Conservation (phyloP, 2,888 invertebrate species). For the Hoplodrina blanda region DNA sequence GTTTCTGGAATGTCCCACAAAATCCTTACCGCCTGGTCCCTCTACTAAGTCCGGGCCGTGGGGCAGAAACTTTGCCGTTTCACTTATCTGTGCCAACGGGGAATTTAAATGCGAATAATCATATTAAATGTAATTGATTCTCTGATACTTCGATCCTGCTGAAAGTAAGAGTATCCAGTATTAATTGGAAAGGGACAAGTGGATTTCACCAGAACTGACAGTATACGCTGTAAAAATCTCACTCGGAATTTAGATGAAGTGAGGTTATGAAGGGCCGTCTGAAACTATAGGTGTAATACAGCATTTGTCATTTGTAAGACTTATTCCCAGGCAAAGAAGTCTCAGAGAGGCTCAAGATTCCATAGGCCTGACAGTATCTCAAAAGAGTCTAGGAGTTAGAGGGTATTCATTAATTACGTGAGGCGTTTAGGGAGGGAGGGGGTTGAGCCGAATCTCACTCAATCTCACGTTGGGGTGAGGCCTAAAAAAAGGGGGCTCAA, state of each 20-base stretch:
- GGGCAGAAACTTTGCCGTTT: conserved; percentile 66
- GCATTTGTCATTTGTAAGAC: no score
- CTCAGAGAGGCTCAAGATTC: no score
- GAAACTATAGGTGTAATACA: no score
- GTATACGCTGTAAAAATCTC: neutral
- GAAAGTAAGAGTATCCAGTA: conserved; percentile 7
- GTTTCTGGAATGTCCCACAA: conserved; percentile 2
- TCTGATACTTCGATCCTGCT: conserved; percentile 23
- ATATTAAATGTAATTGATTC: conserved; percentile 66
- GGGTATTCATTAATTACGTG: no score
- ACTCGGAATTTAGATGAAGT: neutral
- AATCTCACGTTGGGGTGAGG: no score
- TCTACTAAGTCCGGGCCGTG: conserved; percentile 52
- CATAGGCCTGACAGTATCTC: no score
- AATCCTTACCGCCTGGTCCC: conserved; percentile 4
- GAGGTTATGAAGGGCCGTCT: neutral
- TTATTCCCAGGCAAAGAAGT: no score
- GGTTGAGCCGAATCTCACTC: no score
- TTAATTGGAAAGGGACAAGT: conserved; percentile 36
- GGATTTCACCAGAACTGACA: neutral
- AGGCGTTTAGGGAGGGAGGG: no score
- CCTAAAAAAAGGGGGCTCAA: no score
- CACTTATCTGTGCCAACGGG: conserved; percentile 68
- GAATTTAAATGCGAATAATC: conserved; percentile 64
- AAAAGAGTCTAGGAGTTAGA: no score